phyloP scores from a whole-genome alignment of 2,888 invertebrate genomes.

The Calameuta filiformis region DNA sequence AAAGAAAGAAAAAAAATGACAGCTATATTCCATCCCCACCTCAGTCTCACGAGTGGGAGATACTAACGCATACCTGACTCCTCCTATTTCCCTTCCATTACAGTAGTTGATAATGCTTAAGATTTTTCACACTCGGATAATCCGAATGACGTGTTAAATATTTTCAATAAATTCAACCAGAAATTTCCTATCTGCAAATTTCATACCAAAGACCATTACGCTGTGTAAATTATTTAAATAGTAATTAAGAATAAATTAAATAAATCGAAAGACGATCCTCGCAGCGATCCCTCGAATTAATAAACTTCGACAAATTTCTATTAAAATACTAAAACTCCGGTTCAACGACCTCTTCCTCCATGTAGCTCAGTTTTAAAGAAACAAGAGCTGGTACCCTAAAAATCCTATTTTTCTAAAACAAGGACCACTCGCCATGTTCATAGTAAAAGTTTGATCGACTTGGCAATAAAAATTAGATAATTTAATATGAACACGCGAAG shows the following conservation, averaged over 20 bases:
- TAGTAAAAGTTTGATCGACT: neutral
- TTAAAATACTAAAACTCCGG: neutral
- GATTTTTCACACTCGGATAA: neutral
- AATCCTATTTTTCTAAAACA: neutral
- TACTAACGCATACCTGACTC: constrained; percentile 43
- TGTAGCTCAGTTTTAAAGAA: neutral
- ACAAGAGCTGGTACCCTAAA: neutral
- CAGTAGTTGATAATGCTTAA: neutral
- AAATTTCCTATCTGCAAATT: neutral
- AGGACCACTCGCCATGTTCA: neutral
- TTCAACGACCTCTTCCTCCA: neutral
- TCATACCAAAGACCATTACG: neutral
- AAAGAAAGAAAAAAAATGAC: neutral
- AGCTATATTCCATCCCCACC: constrained; percentile 30
- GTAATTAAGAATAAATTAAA: neutral
- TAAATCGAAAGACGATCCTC: neutral
- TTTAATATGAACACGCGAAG: neutral
- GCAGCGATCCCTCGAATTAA: neutral
- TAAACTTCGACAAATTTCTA: neutral
- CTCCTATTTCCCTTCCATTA: constrained; percentile 44
- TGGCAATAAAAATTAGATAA: neutral
- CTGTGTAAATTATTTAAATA: neutral
- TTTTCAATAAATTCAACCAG: neutral
- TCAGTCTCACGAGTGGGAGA: constrained; percentile 21
- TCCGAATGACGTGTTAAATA: neutral